phyloP scores from a whole-genome alignment of 1,140 invertebrate genomes.

The Panagrolaimus sp. region DNA sequence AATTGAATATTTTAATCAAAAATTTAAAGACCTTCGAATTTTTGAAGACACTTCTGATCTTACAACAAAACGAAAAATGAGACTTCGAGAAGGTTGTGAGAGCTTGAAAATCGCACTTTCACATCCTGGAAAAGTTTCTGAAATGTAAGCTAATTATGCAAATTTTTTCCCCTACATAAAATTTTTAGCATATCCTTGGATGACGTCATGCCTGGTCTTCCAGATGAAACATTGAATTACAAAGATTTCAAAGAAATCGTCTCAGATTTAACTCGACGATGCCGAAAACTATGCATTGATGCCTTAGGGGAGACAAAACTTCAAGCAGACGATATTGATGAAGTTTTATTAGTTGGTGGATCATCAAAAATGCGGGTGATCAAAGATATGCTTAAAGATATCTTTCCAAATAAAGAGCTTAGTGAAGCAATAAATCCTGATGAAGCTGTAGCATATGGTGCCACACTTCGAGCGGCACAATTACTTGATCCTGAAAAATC shows the following conservation, averaged over 20 bases:
- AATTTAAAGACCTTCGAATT: conserved; percentile 71
- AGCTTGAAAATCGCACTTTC: conserved; percentile 86
- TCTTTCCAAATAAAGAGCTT: conserved; percentile 82
- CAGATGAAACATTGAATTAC: conserved; percentile 78
- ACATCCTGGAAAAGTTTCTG: conserved; percentile 82
- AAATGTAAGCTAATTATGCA: conserved; percentile 64
- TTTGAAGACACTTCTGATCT: no score
- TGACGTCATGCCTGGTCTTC: conserved; percentile 79
- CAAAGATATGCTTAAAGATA: conserved; percentile 75
- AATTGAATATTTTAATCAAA: conserved; percentile 74
- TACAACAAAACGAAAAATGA: conserved; percentile 62
- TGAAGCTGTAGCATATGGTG: conserved; percentile 43
- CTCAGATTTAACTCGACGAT: no score
- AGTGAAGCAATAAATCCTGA: conserved; percentile 71
- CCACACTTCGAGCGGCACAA: conserved; percentile 74
- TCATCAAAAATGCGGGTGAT: conserved; percentile 94
- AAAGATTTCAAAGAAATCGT: no score
- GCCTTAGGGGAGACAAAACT: conserved; percentile 65
- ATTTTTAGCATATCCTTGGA: conserved; percentile 75
- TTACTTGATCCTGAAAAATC: conserved; percentile 83
- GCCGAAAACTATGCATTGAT: no score
- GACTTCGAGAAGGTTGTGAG: conserved; percentile 84
- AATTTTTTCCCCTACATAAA: conserved; percentile 74
- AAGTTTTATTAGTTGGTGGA: conserved; percentile 90
- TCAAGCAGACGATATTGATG: conserved; percentile 80